Base-by-base conservation (phyloP, 1,140 invertebrate genomes). In the Agrilus planipennis region DNA sequence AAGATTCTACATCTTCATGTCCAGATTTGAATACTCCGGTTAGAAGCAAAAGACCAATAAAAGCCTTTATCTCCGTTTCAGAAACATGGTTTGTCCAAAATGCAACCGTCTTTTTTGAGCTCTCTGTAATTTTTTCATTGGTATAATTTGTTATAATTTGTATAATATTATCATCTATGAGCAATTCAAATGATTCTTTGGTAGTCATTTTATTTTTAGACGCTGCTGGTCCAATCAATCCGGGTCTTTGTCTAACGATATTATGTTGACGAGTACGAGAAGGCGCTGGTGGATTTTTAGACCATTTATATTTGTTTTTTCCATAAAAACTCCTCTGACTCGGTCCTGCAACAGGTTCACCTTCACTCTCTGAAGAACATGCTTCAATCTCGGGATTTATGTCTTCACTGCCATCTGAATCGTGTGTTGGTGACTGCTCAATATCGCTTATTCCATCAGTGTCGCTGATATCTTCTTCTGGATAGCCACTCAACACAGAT, bases 21-120 rank as follows among this genome's bases (percentile, higher is more conserved):
- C 49, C 52, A 27, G 45, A 48, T 38, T 52, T 54, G 36, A 48
- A 54, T 14, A 43, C 19, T n/a, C 35, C 37, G 2, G 34, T 23
- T 6, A 14, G 39, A n/a, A 14, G 23, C 14, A 43, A 16, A 2
- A 43, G 22, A 11, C 35, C 41, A 14, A 43, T 4, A 38, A 38
- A 43, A 1, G 41, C 41, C 14, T 38, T 20, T 12, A 38, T 4
- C 16, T 43, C 41, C 14, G 18, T 21, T 23, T 12, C 18, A 11
- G 19, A 3, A 15, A 9, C 10, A 23, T 32, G 16, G 15, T 32
- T 31, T 23, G 10, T 4, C 17, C 16, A 18, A 15, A 18, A n/a
- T 22, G 7, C 1, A 19, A 20, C 16, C 16, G 10, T 11, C 10
- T 36, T 36, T 20, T n/a, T 36, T 10, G 15, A 36, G n/a, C n/a